Evolutionary conservation across 2,797 vertebrate genomes (phyloP).

Genomic region (Eulemur albifrons): DNA sequence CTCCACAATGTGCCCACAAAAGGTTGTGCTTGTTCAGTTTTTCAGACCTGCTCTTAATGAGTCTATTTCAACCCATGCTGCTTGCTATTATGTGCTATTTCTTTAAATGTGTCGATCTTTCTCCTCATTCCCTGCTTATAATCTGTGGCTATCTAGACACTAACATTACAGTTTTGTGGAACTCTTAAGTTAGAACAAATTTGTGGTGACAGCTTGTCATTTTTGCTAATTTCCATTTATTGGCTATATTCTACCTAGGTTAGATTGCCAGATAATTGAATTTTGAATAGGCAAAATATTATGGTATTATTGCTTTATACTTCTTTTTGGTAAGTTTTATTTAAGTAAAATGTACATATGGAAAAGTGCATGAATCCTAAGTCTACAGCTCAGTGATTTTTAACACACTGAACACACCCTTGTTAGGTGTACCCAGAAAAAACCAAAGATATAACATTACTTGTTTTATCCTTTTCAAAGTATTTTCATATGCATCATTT

Average conservation of each 20-base stretch:
- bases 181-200: background rate
- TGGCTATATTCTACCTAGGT: background rate
- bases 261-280: background rate
- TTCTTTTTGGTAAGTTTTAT: background rate
- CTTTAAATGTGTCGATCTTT: background rate
- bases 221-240: background rate
- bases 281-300: background rate
- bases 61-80: background rate
- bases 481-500: background rate
- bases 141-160: background rate
- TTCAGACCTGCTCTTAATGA: background rate
- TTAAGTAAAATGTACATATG: background rate
- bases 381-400: background rate
- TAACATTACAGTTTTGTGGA: background rate
- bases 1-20: background rate
- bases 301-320: background rate
- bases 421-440: background rate
- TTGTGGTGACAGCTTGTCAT: background rate
- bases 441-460: background rate
- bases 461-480: background rate
- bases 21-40: background rate
- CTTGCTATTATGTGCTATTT: background rate
- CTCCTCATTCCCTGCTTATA: background rate
- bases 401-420: background rate
- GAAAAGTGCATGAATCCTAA: background rate